These are phyloP conservation scores for Tylochromis polylepis DNA, from an alignment of 2,113 vertebrate genomes.

Conservation along the genomic window DNA sequence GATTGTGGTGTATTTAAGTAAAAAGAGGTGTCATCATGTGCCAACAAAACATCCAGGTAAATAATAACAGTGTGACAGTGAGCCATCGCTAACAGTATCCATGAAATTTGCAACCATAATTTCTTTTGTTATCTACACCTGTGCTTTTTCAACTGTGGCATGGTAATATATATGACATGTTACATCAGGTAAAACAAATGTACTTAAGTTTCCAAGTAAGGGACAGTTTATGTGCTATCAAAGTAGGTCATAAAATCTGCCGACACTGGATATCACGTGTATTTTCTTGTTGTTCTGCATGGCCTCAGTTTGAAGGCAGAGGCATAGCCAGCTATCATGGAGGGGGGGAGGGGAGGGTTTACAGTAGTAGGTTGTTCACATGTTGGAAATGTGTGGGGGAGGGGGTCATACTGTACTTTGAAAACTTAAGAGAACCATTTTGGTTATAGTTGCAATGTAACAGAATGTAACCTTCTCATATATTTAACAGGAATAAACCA, in stretches of 20 bases:
- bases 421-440: background rate
- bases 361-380: background rate
- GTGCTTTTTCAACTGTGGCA: background rate
- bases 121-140: background rate
- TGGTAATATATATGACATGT: background rate
- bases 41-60: background rate
- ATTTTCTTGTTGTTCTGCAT: background rate
- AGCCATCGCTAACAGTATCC: background rate
- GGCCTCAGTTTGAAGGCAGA: background rate
- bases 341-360: accelerated
- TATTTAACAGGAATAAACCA: slow-evolving; percentile 16
- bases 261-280: accelerated
- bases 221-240: background rate
- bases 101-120: background rate
- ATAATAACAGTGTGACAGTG: background rate
- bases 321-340: background rate
- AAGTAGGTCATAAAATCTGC: background rate
- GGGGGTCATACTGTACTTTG: background rate
- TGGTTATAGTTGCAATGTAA: background rate
- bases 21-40: background rate
- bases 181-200: background rate
- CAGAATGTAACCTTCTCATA: background rate
- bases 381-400: background rate
- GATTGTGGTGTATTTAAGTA: background rate
- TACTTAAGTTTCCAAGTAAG: background rate